Evolutionary conservation across 2,797 vertebrate species (phyloP), one percentile per base, ranked within the genome.

Genomic region (Gorsachius magnificus): DNA sequence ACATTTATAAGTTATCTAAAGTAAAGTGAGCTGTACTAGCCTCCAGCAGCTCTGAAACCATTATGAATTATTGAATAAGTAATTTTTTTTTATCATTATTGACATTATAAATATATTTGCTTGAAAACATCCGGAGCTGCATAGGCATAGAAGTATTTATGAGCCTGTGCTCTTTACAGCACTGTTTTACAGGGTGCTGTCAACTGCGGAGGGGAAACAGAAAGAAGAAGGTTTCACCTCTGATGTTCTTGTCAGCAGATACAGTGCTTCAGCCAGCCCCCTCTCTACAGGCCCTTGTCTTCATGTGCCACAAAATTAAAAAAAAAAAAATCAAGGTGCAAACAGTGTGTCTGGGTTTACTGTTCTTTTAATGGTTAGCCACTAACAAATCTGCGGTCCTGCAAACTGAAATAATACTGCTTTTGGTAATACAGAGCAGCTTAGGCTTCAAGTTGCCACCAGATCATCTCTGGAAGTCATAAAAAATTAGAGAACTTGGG

Each of bases 41-140:
- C 80, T 93, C 74, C 63, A 95, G 91, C 77, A 95, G 58, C 46
- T 93, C 86, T 92, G 80, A 90, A 95, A 89, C 87, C 85, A 93
- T 95, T 88, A 95, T 79, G 83, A 96, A 89, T 92, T 96, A 96
- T 79, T 95, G 90, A 96, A 87, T 89, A 95, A 94, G 93, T 85
- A 15, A 97, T 96, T 33, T 85, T 83, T 83, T 95, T 96, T 92
- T 45, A 93, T 89, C 1, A 12, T 79, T 96, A 97, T 95, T 95
- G 90, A 95, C 95, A 96, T 87, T 93, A 91, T 93, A 89, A 93
- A 93, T 90, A 92, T 92, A 92, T 96, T 95, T 96, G 4, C 80
- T 94, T 94, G 76, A 95, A 95, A 95, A 96, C 71, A 84, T 93
- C 80, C 10, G 2, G 60, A 90, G 64, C 36, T 89, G 83, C 66